Conservation (phyloP, 2,797 vertebrate species). For the Steatocranus sp. region DNA sequence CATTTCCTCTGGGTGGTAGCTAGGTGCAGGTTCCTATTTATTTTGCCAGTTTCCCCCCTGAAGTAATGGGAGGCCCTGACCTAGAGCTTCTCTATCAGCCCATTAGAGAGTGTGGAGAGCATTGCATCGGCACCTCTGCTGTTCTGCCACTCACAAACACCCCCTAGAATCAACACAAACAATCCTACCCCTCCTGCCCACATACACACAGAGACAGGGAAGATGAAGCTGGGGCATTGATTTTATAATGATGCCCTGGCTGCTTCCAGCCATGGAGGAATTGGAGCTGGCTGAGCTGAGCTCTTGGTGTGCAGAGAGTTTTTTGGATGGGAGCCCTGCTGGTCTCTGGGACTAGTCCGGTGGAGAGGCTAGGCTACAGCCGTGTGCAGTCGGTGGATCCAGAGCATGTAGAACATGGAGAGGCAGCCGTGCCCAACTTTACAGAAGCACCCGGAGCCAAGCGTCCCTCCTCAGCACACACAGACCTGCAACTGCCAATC, state of each 20-base stretch:
- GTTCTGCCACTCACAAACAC: conserved; percentile 68
- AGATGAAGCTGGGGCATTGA: conserved; percentile 72
- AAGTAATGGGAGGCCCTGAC: conserved; percentile 73
- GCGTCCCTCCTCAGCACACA: conserved; percentile 68
- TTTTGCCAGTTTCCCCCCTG: conserved; percentile 65
- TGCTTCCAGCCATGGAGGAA: conserved; percentile 68
- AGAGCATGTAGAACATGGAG: conserved; percentile 69
- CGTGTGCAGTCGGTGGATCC: conserved; percentile 56
- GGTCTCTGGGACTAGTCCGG: conserved; percentile 45
- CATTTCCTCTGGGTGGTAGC: conserved; percentile 63
- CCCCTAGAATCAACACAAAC: conserved; percentile 70
- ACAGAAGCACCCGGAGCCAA: conserved; percentile 69
- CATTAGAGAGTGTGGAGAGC: conserved; percentile 66
- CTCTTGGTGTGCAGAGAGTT: conserved; percentile 62
- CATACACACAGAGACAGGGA: conserved; percentile 34
- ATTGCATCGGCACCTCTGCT: conserved; percentile 55
- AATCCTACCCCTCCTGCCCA: conserved; percentile 54
- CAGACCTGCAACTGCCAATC: conserved; percentile 82
- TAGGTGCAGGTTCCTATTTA: conserved; percentile 54
- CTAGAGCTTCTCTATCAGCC: conserved; percentile 67
- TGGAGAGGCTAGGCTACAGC: conserved; percentile 57
- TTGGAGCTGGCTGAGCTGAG: conserved; percentile 67
- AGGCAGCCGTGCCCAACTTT: conserved; percentile 69
- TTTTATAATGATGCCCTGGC: conserved; percentile 77
- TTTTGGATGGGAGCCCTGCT: conserved; percentile 58